Evolutionary conservation across 2,113 vertebrate species (phyloP), one percentile per base, ranked within the genome.

Genomic region (Conger conger): DNA sequence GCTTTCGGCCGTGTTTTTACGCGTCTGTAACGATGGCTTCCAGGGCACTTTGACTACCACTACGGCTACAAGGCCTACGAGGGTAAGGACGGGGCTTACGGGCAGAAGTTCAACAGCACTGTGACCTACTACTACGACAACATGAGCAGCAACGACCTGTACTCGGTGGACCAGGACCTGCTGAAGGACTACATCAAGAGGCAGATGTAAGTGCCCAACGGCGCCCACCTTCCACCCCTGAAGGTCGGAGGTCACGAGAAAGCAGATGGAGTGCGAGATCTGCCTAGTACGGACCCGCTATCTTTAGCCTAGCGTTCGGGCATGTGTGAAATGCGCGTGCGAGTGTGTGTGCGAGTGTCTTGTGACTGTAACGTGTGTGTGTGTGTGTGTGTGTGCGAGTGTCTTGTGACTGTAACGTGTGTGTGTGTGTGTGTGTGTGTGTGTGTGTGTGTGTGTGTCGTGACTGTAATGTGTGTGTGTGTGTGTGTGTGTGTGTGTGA

Each of bases 171-270:
- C 89, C 98, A 98, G 93, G 97, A 98, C 87, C 94, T 99, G 89
- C 97, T 99, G 73, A 99, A 99, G 90, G 98, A 99, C 92, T 99
- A 99, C 93, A 99, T 99, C 94, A 99, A 99, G 93, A 95, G 97
- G 53, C 98, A 99, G 93, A 99, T 99, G 98, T 99, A 91, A 96
- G 97, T 93, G 78, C 0, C 2, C 53, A 9, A 5, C 30, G 30
- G 27, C 4, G 57, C 57, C 80, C 30, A 20, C 16, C 1, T 42
- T 42, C 37, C 37, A n/a, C 73, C 15, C 30, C 30, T 33, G 13
- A 38, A 78, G 76, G 40, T 81, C n/a, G n/a, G 30, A 18, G 53
- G 5, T 36, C 63, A 27, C 50, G 68, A 7, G 2, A 8, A 81
- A 79, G 23, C 7, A 2, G 23, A 27, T 2, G 4, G 68, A 73